Evolutionary conservation across 2,113 vertebrate species (phyloP).

Genomic region (Cyphomyrus discorhynchus): DNA sequence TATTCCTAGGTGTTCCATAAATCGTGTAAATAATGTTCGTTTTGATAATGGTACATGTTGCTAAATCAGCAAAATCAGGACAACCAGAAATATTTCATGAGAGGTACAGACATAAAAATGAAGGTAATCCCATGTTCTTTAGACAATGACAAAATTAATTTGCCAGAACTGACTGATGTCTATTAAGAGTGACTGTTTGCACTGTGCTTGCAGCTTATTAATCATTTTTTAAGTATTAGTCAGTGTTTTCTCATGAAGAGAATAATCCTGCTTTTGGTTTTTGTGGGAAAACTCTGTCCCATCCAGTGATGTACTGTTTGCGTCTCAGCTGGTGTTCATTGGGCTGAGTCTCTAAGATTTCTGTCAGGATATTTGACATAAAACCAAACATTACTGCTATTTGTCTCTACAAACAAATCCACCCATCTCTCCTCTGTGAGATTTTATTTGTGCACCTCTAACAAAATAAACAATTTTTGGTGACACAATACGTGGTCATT

Average conservation of each 20-base stretch:
- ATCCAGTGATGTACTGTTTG: background rate
- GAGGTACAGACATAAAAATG: background rate
- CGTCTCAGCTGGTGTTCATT: background rate
- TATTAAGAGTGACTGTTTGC: background rate
- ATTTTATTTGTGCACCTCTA: background rate
- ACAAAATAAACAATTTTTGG: background rate
- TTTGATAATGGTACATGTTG: background rate
- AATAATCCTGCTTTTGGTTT: background rate
- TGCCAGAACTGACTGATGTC: background rate
- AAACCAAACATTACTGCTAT: background rate
- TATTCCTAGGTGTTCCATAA: background rate
- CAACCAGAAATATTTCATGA: background rate
- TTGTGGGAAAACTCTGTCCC: background rate
- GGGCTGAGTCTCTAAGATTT: background rate
- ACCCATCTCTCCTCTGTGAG: background rate
- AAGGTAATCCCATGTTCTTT: background rate
- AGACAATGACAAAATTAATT: background rate
- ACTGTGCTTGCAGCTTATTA: background rate
- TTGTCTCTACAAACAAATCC: background rate
- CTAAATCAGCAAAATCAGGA: background rate
- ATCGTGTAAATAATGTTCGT: background rate
- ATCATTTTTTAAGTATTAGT: background rate
- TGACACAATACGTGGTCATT: background rate
- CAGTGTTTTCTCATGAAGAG: background rate
- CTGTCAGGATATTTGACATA: background rate